These are phyloP conservation scores for Pterocles gutturalis DNA, from an alignment of 2,113 vertebrate genomes.

Conservation along the genomic window DNA sequence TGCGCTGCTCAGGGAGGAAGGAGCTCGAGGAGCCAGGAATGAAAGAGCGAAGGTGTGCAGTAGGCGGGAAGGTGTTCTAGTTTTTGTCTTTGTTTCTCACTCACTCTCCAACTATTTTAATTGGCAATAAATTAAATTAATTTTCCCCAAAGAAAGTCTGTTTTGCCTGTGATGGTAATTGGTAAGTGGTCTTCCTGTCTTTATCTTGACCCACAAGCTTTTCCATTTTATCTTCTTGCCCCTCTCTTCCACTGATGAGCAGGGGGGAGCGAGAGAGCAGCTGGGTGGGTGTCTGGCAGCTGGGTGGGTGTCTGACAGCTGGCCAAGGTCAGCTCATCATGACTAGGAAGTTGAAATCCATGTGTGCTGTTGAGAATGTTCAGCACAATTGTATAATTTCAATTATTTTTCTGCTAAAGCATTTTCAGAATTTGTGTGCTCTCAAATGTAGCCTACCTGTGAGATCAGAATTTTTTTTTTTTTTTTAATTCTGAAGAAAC, in stretches of 20 bases:
- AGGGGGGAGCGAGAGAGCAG: not conserved
- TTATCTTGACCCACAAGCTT: not conserved
- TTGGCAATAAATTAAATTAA: not conserved
- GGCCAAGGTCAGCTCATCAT: not conserved
- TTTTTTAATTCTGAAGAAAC: not conserved
- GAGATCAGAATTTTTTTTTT: not conserved
- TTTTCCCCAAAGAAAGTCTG: not conserved
- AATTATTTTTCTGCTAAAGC: not conserved
- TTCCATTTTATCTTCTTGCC: not conserved
- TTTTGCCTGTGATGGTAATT: not conserved
- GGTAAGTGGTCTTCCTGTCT: not conserved
- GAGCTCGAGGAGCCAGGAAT: not conserved
- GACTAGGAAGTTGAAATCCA: not conserved
- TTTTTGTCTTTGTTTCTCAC: not conserved
- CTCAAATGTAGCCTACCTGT: not conserved
- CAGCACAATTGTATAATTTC: not conserved
- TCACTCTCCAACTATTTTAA: not conserved
- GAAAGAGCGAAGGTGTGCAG: accelerated
- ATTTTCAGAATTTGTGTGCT: not conserved
- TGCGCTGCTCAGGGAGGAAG: accelerated
- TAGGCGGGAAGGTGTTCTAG: accelerated
- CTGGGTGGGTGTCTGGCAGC: not conserved
- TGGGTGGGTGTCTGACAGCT: not conserved
- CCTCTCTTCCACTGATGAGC: not conserved
- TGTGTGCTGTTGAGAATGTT: not conserved